Base-by-base conservation (phyloP, 35 echinoderm and acorn worm species). In the Strongylocentrotus purpuratus region DNA sequence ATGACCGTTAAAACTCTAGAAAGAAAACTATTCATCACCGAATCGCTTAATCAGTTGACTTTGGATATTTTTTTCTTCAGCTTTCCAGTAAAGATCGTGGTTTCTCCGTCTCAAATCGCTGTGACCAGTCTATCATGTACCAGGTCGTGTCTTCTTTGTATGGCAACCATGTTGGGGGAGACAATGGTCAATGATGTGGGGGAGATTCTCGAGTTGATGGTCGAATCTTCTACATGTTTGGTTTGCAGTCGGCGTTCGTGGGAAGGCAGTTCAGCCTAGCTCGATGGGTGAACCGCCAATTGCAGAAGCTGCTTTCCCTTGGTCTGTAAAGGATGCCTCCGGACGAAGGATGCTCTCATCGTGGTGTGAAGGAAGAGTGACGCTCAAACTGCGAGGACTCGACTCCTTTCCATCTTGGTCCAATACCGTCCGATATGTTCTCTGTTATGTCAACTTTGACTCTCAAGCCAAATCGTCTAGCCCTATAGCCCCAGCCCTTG, bases 241-340 rank as follows among this genome's bases (percentile, higher is more conserved):
- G n/a, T n/a, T n/a, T n/a, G n/a, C n/a, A n/a, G n/a, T n/a, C n/a
- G n/a, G 94, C 94, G 32, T 94, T 94, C 45, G 94, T 94, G 2
- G 59, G 48, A 31, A 87, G 86, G 86, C 86, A 87, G 86, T 87
- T 87, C n/a, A 87, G 28, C 0, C 94, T 45, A 32, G 94, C 94
- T 5, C 94, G 46, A 11, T 94, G 94, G 94, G 85, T 94, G 35
- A 94, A 94, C 9, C 61, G 28, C 94, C 94, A 94, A 59, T 94
- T 59, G 33, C 94, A 85, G 94, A 94, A 94, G 46, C 93, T 10
- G 58, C 93, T 61, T 94, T 85, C 31, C 70, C 70, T 85, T 85
- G 70, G 70, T 85, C 70, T 20, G 70, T 0, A 4, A 85, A 4
- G 31, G 70, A 85, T 85, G 70, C 31, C 70, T 85, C 31, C 4